Percentiles rank a stretch among this genome's conserved stretches.
Conservation (phyloP, 2,888 invertebrate genomes). For the Serrognathus titanus region DNA sequence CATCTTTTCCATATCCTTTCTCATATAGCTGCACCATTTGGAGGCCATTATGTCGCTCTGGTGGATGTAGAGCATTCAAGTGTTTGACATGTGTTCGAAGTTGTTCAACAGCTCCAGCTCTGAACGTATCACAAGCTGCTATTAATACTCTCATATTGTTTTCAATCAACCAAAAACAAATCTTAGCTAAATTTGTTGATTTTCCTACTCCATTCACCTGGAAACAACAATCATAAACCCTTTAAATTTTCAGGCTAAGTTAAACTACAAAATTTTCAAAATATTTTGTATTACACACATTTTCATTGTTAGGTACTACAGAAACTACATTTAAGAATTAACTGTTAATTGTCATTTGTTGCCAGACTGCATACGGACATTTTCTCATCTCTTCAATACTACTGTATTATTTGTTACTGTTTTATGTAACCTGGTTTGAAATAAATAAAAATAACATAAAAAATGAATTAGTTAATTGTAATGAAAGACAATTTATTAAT, state of each 20-base stretch:
- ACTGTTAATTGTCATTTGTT: neutral
- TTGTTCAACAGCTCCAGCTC: constrained; percentile 99
- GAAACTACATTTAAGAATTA: neutral
- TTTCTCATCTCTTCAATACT: no score
- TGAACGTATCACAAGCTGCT: constrained; percentile 98
- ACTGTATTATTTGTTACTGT: no score
- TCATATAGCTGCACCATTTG: constrained; percentile 94
- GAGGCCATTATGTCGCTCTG: constrained; percentile 63
- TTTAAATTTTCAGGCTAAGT: no score
- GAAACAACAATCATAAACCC: no score
- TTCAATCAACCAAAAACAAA: constrained; percentile 98
- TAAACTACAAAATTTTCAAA: no score
- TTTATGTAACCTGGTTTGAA: no score
- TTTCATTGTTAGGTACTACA: neutral
- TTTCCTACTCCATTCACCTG: constrained; percentile 92
- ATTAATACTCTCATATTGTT: constrained; percentile 94
- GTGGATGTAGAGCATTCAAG: constrained; percentile 90
- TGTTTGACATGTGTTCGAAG: constrained; percentile 91
- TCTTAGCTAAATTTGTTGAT: constrained; percentile 98
- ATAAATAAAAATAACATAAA: no score
- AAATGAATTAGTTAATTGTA: no score
- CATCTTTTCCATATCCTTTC: constrained; percentile 98
- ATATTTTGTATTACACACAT: no score
- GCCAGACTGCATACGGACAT: no score
- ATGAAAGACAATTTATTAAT: no score